A percentile compares a stretch with the other conserved stretches of the same genome.
These are phyloP conservation scores for Ferdinandea cuprea DNA, from an alignment of 2,888 invertebrate species.

Conservation along the genomic window DNA sequence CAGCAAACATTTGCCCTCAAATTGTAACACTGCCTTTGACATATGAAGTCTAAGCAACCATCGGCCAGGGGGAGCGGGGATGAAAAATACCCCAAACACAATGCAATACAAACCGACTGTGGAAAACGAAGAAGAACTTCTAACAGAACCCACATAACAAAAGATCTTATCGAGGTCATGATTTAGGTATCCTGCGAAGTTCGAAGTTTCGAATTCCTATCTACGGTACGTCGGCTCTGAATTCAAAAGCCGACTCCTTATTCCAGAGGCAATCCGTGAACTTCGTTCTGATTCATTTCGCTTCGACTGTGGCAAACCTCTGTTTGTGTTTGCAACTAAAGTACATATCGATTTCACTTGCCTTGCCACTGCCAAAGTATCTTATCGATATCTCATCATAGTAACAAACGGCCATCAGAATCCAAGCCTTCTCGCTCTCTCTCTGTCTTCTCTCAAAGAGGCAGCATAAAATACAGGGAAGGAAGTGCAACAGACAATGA, in stretches of 20 bases:
- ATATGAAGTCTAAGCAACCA: slow-evolving; percentile 48
- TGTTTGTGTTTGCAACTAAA: not conserved
- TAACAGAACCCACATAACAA: slow-evolving; percentile 54
- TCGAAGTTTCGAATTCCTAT: slow-evolving; percentile 44
- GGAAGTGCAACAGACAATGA: slow-evolving; percentile 37
- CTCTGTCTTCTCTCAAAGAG: not conserved
- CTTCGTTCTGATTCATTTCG: slow-evolving; percentile 57
- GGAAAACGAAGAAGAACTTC: slow-evolving; percentile 24
- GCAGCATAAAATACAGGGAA: not conserved
- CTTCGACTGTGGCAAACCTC: slow-evolving; percentile 1
- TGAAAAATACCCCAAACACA: slow-evolving; percentile 17
- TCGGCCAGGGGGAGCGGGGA: slow-evolving; percentile 1
- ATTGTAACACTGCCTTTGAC: slow-evolving; percentile 66
- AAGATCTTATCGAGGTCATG: slow-evolving; percentile 72
- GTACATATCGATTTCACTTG: slow-evolving; percentile 54
- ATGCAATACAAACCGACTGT: slow-evolving; percentile 24
- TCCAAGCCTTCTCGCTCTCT: too few relatives aligned
- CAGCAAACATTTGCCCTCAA: slow-evolving; percentile 53
- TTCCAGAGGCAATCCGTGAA: slow-evolving; percentile 22
- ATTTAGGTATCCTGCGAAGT: slow-evolving; percentile 72
- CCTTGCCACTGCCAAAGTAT: slow-evolving; percentile 38
- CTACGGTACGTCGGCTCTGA: not conserved
- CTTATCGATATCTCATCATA: slow-evolving; percentile 72
- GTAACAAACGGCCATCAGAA: slow-evolving; percentile 57
- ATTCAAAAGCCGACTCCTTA: slow-evolving; percentile 25